Conservation (phyloP, 2,113 vertebrate genomes). For the Xiphophorus hellerii region DNA sequence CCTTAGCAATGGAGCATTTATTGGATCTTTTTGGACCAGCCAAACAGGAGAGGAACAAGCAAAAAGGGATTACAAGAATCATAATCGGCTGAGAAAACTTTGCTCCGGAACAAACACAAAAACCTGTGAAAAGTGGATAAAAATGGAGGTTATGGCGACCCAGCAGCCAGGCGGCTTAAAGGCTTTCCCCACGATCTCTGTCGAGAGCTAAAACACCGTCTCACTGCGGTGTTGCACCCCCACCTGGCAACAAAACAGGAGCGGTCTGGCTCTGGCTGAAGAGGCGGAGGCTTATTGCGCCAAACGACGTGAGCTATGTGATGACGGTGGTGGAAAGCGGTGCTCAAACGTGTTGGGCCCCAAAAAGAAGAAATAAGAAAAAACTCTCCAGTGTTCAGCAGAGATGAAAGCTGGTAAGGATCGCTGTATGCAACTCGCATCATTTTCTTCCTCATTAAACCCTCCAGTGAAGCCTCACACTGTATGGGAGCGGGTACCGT, state of each 20-base stretch:
- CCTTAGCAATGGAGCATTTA: neutral
- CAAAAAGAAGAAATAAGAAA: neutral
- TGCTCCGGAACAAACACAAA: neutral
- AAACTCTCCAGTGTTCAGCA: neutral
- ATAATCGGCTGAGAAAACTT: constrained; percentile 2
- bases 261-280: neutral
- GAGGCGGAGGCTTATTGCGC: neutral
- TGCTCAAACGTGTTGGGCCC: neutral
- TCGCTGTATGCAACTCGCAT: neutral
- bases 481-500: neutral
- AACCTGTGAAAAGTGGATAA: constrained; percentile 5
- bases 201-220: neutral
- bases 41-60: constrained; percentile 1
- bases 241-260: neutral
- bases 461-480: neutral
- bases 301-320: neutral
- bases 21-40: neutral
- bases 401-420: neutral
- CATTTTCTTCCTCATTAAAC: neutral
- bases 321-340: neutral
- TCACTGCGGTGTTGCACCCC: neutral
- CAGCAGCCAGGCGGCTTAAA: neutral
- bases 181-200: neutral
- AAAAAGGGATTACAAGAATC: constrained; percentile 7
- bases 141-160: neutral